A percentile compares a stretch with the other conserved stretches of the same genome.
Conservation (phyloP, 1,140 invertebrate genomes). For the Apis dorsata region DNA sequence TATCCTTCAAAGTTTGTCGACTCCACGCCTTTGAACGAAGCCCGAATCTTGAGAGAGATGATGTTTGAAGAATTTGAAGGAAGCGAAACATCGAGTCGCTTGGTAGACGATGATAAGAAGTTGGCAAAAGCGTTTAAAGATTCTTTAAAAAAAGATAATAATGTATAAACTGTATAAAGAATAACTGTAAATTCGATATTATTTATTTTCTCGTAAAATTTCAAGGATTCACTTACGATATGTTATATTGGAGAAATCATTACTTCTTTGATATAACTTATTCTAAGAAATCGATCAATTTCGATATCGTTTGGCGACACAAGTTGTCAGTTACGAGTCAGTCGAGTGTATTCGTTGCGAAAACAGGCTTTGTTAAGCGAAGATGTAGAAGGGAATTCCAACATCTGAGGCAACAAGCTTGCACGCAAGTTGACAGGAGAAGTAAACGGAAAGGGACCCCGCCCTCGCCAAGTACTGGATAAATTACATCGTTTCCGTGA, state of each 20-base stretch:
- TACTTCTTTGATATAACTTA: background rate
- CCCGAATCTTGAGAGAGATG: background rate
- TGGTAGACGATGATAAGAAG: background rate
- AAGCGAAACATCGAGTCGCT: background rate
- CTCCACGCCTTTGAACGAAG: background rate
- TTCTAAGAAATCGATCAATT: background rate
- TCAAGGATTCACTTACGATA: background rate
- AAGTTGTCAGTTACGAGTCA: background rate
- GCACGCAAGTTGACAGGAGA: background rate
- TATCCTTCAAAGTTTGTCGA: background rate
- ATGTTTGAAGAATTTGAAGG: background rate
- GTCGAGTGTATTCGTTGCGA: too few species aligned
- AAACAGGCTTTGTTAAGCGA: background rate
- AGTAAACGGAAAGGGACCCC: background rate
- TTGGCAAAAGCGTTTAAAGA: background rate
- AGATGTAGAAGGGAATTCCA: background rate
- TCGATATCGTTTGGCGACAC: background rate
- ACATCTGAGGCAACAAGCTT: background rate
- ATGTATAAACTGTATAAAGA: too few species aligned
- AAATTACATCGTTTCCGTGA: constrained; percentile 15
- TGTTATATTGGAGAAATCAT: too few species aligned
- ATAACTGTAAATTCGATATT: too few species aligned
- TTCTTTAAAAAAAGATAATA: too few species aligned
- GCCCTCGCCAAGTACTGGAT: background rate
- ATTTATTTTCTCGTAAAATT: too few species aligned